These are phyloP conservation scores for Clivina fossor DNA, from an alignment of 2,888 invertebrate genomes.

Conservation along the genomic window DNA sequence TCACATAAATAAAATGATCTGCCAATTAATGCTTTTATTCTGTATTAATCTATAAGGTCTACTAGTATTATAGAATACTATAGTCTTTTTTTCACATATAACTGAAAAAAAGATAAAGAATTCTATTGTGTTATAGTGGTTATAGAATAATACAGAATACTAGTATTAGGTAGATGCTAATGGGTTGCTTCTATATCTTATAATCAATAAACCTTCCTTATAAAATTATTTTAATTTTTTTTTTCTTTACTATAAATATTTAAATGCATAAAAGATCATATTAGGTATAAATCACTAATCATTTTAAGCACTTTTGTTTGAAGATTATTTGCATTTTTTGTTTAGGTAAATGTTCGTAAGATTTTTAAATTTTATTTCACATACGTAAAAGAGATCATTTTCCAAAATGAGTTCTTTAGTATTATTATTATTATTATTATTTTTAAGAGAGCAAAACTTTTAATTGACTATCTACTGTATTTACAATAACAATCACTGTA, in stretches of 20 bases:
- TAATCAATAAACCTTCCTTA: constrained; percentile 20
- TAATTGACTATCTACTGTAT: constrained; percentile 29
- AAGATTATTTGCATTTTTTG: constrained; percentile 12
- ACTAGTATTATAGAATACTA: not conserved
- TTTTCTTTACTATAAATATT: constrained; percentile 3
- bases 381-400: constrained; percentile 21
- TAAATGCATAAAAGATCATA: constrained; percentile 11
- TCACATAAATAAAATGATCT: too few relatives aligned
- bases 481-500: constrained; percentile 21
- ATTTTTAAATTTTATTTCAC: constrained; percentile 8
- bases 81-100: not conserved
- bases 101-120: not conserved
- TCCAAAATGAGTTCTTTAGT: constrained; percentile 8
- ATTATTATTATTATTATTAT: constrained; percentile 6
- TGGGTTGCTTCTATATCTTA: too few relatives aligned
- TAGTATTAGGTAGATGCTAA: constrained; percentile 1
- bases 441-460: too few relatives aligned
- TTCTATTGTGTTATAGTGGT: not conserved
- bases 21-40: too few relatives aligned
- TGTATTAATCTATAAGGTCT: not conserved
- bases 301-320: constrained; percentile 25
- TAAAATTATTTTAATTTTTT: constrained; percentile 23
- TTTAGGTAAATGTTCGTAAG: constrained; percentile 13
- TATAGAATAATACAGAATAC: too few relatives aligned
- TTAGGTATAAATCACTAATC: constrained; percentile 22